Base-by-base conservation (phyloP, 2,797 vertebrate genomes). In the Molossus alvarezi region DNA sequence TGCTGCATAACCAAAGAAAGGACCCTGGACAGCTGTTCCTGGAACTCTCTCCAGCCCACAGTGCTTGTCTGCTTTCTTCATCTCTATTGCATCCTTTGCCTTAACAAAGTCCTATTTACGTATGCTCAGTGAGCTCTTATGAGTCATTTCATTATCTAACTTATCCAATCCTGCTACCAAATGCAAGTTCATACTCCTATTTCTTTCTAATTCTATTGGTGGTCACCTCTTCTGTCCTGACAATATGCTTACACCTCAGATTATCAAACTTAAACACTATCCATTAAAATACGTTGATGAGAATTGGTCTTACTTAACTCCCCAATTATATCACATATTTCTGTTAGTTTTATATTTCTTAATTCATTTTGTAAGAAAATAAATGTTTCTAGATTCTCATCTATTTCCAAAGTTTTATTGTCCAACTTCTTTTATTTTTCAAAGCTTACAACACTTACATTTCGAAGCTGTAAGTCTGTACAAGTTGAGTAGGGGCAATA, bases 331-430 rank as follows among this genome's bases (percentile, higher is more conserved):
- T 45, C 41, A 60, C 21, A 60, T 60, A 45, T 45, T 41, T 41
- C 27, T 76, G 13, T 71, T 71, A 9, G 7, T 64, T 88, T 88
- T 48, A n/a, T 48, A 27, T 83, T 71, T 90, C 13, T 87, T 71
- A 83, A 79, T 58, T 9, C 7, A 15, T n/a, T 20, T 20, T 58
- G 1, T 55, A 58, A n/a, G 20, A 79, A 86, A 69, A 51, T 27
- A 83, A 53, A 15, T 79, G 0, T 1, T 58, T 76, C 5, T 33
- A 41, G 4, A 5, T 0, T 65, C 1, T 80, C 21, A 73, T 55
- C 3, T 72, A 25, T 65, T 72, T 65, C 27, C 15, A 41, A 9
- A 14, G 53, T 53, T 45, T 5, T 45, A 45, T 45, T 6, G 4
- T 45, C 41, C 41, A 45, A 45, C 41, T 45, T 45, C 41, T 45